These are phyloP conservation scores for Ariolimax columbianus DNA, from an alignment of 2,888 invertebrate genomes.

Conservation along the genomic window DNA sequence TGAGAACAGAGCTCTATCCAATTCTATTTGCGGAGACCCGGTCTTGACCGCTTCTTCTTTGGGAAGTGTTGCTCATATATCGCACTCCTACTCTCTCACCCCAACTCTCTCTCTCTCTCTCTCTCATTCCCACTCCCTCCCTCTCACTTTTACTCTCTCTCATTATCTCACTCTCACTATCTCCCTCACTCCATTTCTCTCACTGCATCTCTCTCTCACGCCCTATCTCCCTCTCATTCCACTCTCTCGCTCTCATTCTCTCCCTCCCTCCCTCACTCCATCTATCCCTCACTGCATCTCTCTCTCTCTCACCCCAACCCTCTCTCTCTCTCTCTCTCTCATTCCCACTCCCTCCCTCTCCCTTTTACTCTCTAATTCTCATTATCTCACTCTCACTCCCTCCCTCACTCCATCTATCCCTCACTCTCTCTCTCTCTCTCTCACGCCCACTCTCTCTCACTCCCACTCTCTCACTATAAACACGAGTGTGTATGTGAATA, in stretches of 20 bases:
- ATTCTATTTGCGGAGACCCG: too few relatives aligned
- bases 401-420: neutral
- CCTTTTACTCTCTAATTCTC: neutral
- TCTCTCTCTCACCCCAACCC: conserved; percentile 42
- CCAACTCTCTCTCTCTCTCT: neutral
- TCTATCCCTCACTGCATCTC: neutral
- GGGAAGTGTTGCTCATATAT: neutral
- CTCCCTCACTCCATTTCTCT: too few relatives aligned
- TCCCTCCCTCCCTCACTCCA: neutral
- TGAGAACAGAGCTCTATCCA: too few relatives aligned
- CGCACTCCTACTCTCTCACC: neutral
- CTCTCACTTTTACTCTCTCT: conserved; percentile 13
- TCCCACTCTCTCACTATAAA: neutral
- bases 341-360: neutral
- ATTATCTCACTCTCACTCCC: neutral
- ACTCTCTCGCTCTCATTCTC: too few relatives aligned
- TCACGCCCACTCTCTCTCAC: neutral
- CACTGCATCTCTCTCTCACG: too few relatives aligned
- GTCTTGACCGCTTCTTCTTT: too few relatives aligned
- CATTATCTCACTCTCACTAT: too few relatives aligned
- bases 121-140: conserved; percentile 46
- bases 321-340: conserved; percentile 6
- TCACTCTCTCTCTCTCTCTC: neutral
- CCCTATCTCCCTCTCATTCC: too few relatives aligned
- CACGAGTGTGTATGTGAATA: neutral